Evolutionary conservation across 2,113 vertebrate species (phyloP), one percentile per base, ranked within the genome.

Genomic region (Cololabis saira): DNA sequence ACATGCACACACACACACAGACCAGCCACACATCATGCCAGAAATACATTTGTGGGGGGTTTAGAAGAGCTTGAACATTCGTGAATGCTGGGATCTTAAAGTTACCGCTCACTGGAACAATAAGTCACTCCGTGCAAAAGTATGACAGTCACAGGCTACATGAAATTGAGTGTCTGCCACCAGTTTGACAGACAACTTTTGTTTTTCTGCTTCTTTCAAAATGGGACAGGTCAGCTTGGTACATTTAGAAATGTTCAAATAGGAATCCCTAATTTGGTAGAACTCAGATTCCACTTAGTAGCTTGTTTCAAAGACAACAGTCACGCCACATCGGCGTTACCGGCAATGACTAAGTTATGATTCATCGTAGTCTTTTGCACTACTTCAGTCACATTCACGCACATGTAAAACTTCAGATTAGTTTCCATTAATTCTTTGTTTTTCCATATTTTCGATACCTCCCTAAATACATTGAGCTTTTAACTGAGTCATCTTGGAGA

Each of bases 21-120:
- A 8, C 12, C 14, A n/a, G 43, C 13, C 37, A 12, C 1, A 2
- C n/a, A 30, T n/a, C 11, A 19, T n/a, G 41, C 33, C 30, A 54
- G 45, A 48, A 66, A 57, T 44, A 49, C 12, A 62, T 65, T 37
- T 49, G 3, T 24, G 50, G 11, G 11, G 30, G 48, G n/a, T 52
- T 60, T 17, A 62, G 60, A 76, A 74, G 41, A 40, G 43, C 47
- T 53, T 78, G 56, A 73, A 22, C 51, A 43, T 40, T 65, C 66
- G 37, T 30, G 22, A 71, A 41, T 21, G 56, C 30, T 19, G 48
- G 63, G 13, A 40, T 64, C 43, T 61, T 42, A 44, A 14, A 61
- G 60, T 55, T 67, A 58, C 12, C 16, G 47, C 61, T 45, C 51
- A 40, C 33, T 27, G 15, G 27, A 12, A 57, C 42, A 59, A 17